Evolutionary conservation across 1,140 invertebrate genomes (phyloP).

Genomic region (Pseudoatta argentina): DNA sequence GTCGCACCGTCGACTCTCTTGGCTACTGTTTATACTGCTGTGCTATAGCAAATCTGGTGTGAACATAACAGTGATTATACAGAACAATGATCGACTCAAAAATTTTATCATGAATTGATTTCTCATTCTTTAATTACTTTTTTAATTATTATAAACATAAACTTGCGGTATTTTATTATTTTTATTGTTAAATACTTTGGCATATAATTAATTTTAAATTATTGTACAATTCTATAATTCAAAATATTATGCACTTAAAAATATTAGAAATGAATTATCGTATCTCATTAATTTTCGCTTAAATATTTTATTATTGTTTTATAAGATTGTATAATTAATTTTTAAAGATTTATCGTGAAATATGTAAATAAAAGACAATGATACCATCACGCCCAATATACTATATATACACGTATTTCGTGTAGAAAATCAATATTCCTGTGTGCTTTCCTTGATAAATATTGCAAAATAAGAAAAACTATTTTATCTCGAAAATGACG

Average conservation of each 20-base stretch:
- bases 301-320: not conserved
- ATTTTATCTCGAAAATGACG: conserved; percentile 49
- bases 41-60: not conserved
- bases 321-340: not conserved
- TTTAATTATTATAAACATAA: not conserved
- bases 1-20: conserved; percentile 64
- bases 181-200: not conserved
- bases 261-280: not conserved
- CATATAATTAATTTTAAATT: not conserved
- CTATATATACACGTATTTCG: not conserved
- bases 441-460: conserved; percentile 36
- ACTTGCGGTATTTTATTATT: not conserved
- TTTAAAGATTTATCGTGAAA: not conserved
- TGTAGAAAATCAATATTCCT: conserved; percentile 40
- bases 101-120: conserved; percentile 9
- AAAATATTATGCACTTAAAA: not conserved
- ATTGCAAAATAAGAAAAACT: conserved; percentile 6
- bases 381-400: not conserved
- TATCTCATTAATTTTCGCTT: not conserved
- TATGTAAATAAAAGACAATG: not conserved
- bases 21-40: conserved; percentile 22
- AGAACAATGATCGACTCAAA: not conserved
- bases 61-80: not conserved
- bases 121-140: not conserved
- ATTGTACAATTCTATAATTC: not conserved